Conservation (phyloP, 2,797 vertebrate genomes). For the Ctenosaura bakeri region DNA sequence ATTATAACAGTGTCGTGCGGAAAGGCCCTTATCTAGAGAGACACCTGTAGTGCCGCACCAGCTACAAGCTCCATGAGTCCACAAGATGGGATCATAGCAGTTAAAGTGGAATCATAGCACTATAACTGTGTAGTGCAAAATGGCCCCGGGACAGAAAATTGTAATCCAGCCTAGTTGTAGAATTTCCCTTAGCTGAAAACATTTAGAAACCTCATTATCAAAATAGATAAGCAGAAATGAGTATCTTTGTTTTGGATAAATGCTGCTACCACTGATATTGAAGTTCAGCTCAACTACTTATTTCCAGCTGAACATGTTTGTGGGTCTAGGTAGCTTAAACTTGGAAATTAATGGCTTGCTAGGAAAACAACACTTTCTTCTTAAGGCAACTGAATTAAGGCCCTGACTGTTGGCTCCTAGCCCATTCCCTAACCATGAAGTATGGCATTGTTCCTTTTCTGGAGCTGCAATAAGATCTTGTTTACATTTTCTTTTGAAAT, state of each 20-base stretch:
- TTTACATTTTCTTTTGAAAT: conserved; percentile 75
- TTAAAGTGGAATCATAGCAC: no score
- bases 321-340: conserved; percentile 44
- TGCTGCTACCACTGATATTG: conserved; percentile 15
- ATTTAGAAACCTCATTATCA: background rate
- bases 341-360: conserved; percentile 68
- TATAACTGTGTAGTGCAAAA: background rate
- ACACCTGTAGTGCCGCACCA: no score
- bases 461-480: conserved; percentile 73
- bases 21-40: no score
- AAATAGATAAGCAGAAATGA: conserved; percentile 23
- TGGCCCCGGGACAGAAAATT: background rate
- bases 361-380: conserved; percentile 73
- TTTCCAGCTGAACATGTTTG: conserved; percentile 37
- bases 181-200: background rate
- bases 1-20: no score
- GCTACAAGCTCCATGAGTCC: no score
- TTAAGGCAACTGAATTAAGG: conserved; percentile 74
- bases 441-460: conserved; percentile 78
- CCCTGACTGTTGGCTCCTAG: conserved; percentile 71
- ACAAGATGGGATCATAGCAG: no score
- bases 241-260: conserved; percentile 36
- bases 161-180: background rate
- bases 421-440: conserved; percentile 73
- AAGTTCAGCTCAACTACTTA: conserved; percentile 21